Conservation (phyloP, 2,888 invertebrate genomes). For the Pocota personata region DNA sequence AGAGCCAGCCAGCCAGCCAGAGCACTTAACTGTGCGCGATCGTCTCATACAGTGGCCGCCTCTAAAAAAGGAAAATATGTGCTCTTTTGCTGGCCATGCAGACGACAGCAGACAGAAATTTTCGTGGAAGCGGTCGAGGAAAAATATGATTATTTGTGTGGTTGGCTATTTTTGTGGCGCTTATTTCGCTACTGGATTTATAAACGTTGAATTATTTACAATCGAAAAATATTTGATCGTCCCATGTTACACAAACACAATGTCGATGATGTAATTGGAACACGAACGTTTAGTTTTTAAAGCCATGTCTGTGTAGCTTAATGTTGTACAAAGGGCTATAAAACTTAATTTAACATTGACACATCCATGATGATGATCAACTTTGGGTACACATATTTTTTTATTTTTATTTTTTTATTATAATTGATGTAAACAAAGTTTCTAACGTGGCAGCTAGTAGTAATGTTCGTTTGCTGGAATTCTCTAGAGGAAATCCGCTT, state of each 20-base stretch:
- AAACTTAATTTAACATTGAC: slow-evolving; percentile 16
- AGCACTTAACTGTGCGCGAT: not conserved
- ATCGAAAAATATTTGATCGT: slow-evolving; percentile 19
- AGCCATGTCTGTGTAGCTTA: not conserved
- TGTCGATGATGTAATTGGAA: slow-evolving; percentile 34
- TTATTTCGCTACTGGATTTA: slow-evolving; percentile 9
- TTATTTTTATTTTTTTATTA: slow-evolving; percentile 1
- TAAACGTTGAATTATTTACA: slow-evolving; percentile 3
- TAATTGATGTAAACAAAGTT: slow-evolving; percentile 34
- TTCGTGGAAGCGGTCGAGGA: slow-evolving; percentile 9
- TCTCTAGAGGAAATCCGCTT: not conserved
- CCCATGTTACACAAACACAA: not conserved
- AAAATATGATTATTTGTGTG: slow-evolving; percentile 11
- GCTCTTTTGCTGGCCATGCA: not conserved
- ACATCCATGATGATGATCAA: not conserved
- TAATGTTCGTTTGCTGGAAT: not conserved
- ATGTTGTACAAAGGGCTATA: slow-evolving; percentile 12
- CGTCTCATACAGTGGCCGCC: slow-evolving; percentile 51
- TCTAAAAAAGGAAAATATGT: slow-evolving; percentile 46
- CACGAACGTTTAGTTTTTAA: not conserved
- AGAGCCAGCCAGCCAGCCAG: not conserved
- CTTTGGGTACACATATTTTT: not conserved
- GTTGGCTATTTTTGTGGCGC: slow-evolving; percentile 35
- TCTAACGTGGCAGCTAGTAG: not conserved
- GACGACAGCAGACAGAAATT: slow-evolving; percentile 19